These are phyloP conservation scores for Denticeps clupeoides DNA, from an alignment of 2,797 vertebrate genomes.

Conservation along the genomic window DNA sequence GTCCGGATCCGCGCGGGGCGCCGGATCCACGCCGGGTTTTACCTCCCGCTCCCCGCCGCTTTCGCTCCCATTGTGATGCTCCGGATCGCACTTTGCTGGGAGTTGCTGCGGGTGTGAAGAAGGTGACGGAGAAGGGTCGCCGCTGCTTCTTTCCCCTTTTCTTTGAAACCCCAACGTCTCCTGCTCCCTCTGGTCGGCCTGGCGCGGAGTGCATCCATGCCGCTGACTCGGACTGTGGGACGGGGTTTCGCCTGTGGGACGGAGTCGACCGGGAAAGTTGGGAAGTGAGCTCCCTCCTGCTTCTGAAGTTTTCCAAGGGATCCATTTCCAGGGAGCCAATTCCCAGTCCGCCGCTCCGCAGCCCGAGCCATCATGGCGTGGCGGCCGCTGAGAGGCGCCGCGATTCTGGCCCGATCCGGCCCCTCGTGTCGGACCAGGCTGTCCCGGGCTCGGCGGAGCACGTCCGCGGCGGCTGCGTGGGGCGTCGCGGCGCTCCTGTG, in stretches of 20 bases:
- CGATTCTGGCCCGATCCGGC: constrained; percentile 29
- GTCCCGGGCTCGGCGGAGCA: constrained; percentile 21
- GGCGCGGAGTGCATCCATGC: constrained; percentile 30
- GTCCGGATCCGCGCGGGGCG: constrained; percentile 47
- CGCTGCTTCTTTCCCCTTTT: too few species aligned
- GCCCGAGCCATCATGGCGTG: constrained; percentile 62
- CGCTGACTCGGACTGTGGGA: constrained; percentile 16
- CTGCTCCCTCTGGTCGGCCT: constrained; percentile 19
- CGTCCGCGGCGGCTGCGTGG: constrained; percentile 37
- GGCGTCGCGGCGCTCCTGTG: constrained; percentile 53
- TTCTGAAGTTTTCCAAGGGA: constrained; percentile 42
- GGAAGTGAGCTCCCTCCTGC: constrained; percentile 47
- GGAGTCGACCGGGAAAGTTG: constrained; percentile 48
- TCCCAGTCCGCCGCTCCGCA: constrained; percentile 29
- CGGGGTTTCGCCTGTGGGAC: constrained; percentile 24
- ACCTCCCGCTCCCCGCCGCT: constrained; percentile 54
- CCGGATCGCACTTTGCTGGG: constrained; percentile 46
- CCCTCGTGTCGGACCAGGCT: constrained; percentile 37
- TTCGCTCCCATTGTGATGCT: constrained; percentile 65
- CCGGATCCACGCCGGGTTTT: constrained; percentile 50
- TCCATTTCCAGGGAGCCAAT: constrained; percentile 31
- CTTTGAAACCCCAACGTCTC: constrained; percentile 36
- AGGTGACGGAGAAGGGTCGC: constrained; percentile 18
- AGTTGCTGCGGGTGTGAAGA: constrained; percentile 37
- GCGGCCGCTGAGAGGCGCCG: constrained; percentile 39